phyloP scores from a whole-genome alignment of 2,888 invertebrate genomes.

The Euzophera pinguis region DNA sequence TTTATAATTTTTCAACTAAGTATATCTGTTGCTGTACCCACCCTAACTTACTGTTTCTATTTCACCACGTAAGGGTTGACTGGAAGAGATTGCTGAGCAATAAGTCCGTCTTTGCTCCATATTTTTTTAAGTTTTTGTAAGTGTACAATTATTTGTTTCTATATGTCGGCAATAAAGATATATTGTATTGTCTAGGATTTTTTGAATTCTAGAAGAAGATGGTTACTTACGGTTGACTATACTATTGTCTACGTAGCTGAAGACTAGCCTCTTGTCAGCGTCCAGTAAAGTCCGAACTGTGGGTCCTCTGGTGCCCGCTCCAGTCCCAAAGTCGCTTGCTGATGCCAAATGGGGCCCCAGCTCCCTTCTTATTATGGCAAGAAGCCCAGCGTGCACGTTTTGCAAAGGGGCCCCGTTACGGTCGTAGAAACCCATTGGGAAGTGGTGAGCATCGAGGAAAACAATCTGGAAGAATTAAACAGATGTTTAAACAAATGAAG shows the following conservation, averaged over 20 bases:
- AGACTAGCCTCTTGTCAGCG: slow-evolving; percentile 68
- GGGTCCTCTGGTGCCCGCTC: slow-evolving; percentile 59
- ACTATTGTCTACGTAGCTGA: slow-evolving; percentile 77
- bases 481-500: no score
- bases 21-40: no score
- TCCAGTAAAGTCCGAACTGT: slow-evolving; percentile 69
- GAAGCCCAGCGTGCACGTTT: slow-evolving; percentile 74
- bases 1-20: no score
- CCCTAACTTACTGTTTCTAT: no score
- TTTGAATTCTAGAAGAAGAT: neutral
- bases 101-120: no score
- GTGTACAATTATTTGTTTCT: no score
- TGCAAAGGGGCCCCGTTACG: slow-evolving; percentile 62
- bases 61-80: no score
- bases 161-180: no score
- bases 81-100: no score
- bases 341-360: slow-evolving; percentile 76
- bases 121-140: no score
- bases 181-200: no score
- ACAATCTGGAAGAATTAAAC: slow-evolving; percentile 69
- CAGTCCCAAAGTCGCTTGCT: slow-evolving; percentile 59
- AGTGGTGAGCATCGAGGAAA: slow-evolving; percentile 90
- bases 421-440: slow-evolving; percentile 83
- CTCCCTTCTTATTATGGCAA: slow-evolving; percentile 76
- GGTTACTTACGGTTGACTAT: slow-evolving; percentile 56